Evolutionary conservation across 1,140 invertebrate species (phyloP).

Genomic region (Bombus superbus): DNA sequence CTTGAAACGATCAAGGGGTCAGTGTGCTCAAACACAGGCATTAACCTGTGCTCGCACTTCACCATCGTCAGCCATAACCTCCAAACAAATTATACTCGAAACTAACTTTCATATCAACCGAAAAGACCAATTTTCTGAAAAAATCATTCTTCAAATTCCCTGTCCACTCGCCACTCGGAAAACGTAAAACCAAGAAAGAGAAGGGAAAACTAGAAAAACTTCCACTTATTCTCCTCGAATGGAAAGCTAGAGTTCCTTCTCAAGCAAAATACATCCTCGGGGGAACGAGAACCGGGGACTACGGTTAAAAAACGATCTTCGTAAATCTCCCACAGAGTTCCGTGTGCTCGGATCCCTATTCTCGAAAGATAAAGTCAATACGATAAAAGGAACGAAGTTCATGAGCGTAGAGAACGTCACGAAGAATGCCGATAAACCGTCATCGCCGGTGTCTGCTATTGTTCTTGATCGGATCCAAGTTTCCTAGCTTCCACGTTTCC

Average conservation of each 20-base stretch:
- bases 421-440: slow-evolving; percentile 36
- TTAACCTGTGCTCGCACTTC: too few species aligned
- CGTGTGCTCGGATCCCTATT: background rate
- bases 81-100: too few species aligned
- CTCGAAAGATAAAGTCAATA: slow-evolving; percentile 41
- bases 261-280: background rate
- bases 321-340: slow-evolving; percentile 23
- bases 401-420: background rate
- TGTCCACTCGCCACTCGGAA: too few species aligned
- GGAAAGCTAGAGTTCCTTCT: background rate
- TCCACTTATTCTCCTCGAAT: background rate
- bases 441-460: slow-evolving; percentile 29
- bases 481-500: slow-evolving; percentile 13
- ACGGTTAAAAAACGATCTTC: slow-evolving; percentile 22
- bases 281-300: background rate
- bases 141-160: too few species aligned
- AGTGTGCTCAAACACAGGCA: too few species aligned
- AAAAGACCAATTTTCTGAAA: too few species aligned
- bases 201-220: background rate
- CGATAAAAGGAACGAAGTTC: slow-evolving; percentile 29
- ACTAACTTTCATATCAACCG: too few species aligned
- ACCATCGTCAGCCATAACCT: too few species aligned
- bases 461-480: slow-evolving; percentile 43
- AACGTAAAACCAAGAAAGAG: too few species aligned
- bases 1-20: too few species aligned